Evolutionary conservation across 2,888 invertebrate species (phyloP).

Genomic region (Trissolcus brochymenae): DNA sequence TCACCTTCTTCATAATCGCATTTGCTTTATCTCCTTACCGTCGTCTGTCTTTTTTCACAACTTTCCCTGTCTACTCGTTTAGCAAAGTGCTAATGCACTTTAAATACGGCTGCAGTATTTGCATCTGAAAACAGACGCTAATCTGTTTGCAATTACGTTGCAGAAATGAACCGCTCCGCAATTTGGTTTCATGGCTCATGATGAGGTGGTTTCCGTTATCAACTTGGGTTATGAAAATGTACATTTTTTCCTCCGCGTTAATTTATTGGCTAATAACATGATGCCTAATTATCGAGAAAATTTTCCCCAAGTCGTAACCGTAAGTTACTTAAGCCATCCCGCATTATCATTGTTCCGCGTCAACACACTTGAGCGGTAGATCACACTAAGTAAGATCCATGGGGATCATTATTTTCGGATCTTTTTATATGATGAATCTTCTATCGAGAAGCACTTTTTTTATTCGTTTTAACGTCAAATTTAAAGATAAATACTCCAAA

Average conservation of each 20-base stretch:
- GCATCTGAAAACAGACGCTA: slow-evolving; percentile 58
- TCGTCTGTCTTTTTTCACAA: slow-evolving; percentile 33
- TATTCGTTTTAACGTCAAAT: no score
- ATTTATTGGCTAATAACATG: slow-evolving; percentile 30
- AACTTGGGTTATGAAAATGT: slow-evolving; percentile 25
- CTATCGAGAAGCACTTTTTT: no score
- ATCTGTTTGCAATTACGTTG: slow-evolving; percentile 64
- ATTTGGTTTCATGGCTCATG: slow-evolving; percentile 55
- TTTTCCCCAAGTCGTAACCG: slow-evolving; percentile 10
- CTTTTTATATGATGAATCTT: no score
- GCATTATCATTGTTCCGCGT: slow-evolving; percentile 13
- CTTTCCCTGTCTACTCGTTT: slow-evolving; percentile 41
- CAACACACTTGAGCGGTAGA: slow-evolving; percentile 4
- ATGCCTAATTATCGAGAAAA: slow-evolving; percentile 38
- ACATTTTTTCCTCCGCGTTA: slow-evolving; percentile 19
- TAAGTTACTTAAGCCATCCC: slow-evolving; percentile 11
- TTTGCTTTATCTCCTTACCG: slow-evolving; percentile 47
- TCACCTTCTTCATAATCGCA: slow-evolving; percentile 31
- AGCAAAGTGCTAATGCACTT: slow-evolving; percentile 60
- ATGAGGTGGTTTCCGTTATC: slow-evolving; percentile 45
- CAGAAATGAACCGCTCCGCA: slow-evolving; percentile 60
- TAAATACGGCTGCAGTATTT: slow-evolving; percentile 58
- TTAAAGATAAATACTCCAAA: no score
- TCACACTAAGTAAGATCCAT: slow-evolving; percentile 10
- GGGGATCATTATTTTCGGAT: not conserved